A percentile compares a stretch with the other conserved stretches of the same genome.
These are phyloP conservation scores for Aleadryas rufinucha DNA, from an alignment of 2,113 vertebrate genomes.

Conservation along the genomic window DNA sequence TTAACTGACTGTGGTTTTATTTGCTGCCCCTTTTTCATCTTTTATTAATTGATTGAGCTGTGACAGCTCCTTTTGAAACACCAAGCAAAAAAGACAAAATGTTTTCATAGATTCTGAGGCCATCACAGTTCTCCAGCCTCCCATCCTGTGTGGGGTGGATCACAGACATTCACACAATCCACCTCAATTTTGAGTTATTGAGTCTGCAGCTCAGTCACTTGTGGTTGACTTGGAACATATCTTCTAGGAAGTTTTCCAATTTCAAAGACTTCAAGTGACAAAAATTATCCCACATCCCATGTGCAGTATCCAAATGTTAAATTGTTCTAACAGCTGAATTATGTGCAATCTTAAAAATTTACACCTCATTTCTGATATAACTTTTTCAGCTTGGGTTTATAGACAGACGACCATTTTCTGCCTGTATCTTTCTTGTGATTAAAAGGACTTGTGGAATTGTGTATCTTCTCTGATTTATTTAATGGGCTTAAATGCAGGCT, in stretches of 20 bases:
- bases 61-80: not conserved
- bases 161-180: not conserved
- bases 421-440: not conserved
- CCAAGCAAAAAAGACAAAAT: not conserved
- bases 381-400: conserved; percentile 28
- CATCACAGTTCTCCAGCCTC: not conserved
- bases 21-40: not conserved
- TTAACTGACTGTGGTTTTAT: not conserved
- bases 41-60: not conserved
- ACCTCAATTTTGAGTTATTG: not conserved
- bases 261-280: conserved; percentile 48
- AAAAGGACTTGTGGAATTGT: not conserved
- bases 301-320: conserved; percentile 41
- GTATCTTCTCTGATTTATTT: not conserved
- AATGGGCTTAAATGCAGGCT: not conserved
- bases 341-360: conserved; percentile 35
- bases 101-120: not conserved
- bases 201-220: conserved; percentile 30
- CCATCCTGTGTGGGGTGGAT: not conserved
- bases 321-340: conserved; percentile 48
- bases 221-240: conserved; percentile 11
- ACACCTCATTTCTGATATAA: conserved; percentile 18
- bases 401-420: not conserved
- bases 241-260: conserved; percentile 53
- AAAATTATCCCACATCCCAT: conserved; percentile 48